These are phyloP conservation scores for Cremastinae sp. DNA, from an alignment of 2,888 invertebrate genomes.

Conservation along the genomic window DNA sequence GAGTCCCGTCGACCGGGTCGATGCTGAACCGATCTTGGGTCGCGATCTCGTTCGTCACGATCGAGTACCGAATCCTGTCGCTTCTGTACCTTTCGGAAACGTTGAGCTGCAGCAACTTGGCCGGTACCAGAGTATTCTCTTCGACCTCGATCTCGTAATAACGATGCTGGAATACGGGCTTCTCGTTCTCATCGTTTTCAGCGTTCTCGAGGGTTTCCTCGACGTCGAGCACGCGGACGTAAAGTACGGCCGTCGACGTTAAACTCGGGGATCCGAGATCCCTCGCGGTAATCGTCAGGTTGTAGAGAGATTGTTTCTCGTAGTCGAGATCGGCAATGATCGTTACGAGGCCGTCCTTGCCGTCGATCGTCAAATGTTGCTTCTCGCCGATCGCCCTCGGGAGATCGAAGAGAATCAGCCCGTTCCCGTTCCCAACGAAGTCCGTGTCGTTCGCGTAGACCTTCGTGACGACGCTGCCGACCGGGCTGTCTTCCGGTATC, in stretches of 20 bases:
- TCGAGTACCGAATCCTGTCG: slow-evolving; percentile 85
- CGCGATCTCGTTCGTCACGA: slow-evolving; percentile 84
- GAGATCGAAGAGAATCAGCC: slow-evolving; percentile 89
- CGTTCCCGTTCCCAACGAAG: slow-evolving; percentile 93
- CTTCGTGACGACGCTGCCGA: slow-evolving; percentile 88
- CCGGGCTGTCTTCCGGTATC: slow-evolving; percentile 87
- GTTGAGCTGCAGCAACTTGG: slow-evolving; percentile 89
- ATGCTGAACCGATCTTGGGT: slow-evolving; percentile 86
- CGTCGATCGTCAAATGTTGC: slow-evolving; percentile 89
- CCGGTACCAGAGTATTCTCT: slow-evolving; percentile 90
- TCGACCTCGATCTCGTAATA: slow-evolving; percentile 92
- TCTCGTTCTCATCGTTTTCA: slow-evolving; percentile 76
- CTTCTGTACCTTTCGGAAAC: slow-evolving; percentile 86
- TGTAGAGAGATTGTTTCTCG: slow-evolving; percentile 85
- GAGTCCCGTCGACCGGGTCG: slow-evolving; percentile 88
- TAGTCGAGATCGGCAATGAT: slow-evolving; percentile 88
- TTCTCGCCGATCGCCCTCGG: slow-evolving; percentile 82
- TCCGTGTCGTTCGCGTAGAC: slow-evolving; percentile 93
- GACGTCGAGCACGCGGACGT: slow-evolving; percentile 86
- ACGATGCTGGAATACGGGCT: slow-evolving; percentile 83
- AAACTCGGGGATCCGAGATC: slow-evolving; percentile 92
- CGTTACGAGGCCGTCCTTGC: slow-evolving; percentile 91
- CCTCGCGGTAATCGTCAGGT: slow-evolving; percentile 90
- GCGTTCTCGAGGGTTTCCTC: slow-evolving; percentile 84
- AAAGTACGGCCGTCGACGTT: slow-evolving; percentile 88